Percentiles rank a stretch among this genome's conserved stretches.
phyloP scores from a whole-genome alignment of 37 sponge, comb jelly and placozoan species.

The Cliona cf. orientalis region DNA sequence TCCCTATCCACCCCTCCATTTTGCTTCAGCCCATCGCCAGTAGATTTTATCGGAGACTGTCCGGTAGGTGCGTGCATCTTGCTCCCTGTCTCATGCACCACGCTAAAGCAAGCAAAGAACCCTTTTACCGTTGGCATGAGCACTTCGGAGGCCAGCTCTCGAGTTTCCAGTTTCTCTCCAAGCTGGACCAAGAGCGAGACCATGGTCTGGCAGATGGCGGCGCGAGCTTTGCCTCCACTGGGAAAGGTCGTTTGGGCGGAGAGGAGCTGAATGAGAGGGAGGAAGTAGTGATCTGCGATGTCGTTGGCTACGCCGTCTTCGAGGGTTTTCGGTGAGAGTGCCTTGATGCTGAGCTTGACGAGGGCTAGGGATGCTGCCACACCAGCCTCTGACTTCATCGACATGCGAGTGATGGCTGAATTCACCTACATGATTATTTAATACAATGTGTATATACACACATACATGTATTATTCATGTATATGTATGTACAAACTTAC shows the following conservation, averaged over 20 bases:
- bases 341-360: conserved; percentile 24
- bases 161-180: conserved; percentile 45
- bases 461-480: too few species aligned
- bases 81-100: conserved; percentile 7
- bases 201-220: conserved; percentile 59
- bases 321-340: conserved; percentile 17
- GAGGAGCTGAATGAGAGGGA: conserved; percentile 77
- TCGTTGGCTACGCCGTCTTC: conserved; percentile 22
- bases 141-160: conserved; percentile 36
- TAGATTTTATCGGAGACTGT: background rate
- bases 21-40: background rate
- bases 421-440: conserved; percentile 51
- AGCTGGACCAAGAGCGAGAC: conserved; percentile 53
- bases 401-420: conserved; percentile 42
- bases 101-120: conserved; percentile 59
- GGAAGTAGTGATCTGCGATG: conserved; percentile 50
- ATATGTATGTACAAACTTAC: too few species aligned
- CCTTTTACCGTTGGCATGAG: conserved; percentile 40
- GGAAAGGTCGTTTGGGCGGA: conserved; percentile 73
- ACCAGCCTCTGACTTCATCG: conserved; percentile 54
- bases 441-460: too few species aligned
- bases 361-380: conserved; percentile 69
- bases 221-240: conserved; percentile 55
- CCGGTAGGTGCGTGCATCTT: background rate
- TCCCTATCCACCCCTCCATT: background rate